Evolutionary conservation across 2,888 invertebrate genomes (phyloP).

Genomic region (Deilephila porcellus): DNA sequence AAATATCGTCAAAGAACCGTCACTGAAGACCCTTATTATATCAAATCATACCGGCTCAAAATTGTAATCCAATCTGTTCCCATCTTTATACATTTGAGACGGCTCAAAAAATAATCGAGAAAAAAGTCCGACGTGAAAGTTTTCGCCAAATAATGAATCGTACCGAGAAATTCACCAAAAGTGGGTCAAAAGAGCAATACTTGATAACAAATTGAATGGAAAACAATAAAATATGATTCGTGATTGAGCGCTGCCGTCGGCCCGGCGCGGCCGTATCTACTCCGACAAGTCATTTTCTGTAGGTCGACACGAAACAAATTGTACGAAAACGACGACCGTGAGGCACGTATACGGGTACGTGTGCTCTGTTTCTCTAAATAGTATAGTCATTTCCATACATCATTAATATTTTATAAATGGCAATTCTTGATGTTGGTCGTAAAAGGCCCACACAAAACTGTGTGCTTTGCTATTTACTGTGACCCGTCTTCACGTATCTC

Average conservation of each 20-base stretch:
- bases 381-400: too few species aligned
- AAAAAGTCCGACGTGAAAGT: slow-evolving; percentile 7
- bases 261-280: neutral
- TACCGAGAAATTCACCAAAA: slow-evolving; percentile 27
- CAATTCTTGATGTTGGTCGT: too few species aligned
- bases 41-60: neutral
- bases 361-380: too few species aligned
- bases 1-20: too few species aligned
- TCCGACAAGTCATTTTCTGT: slow-evolving; percentile 23
- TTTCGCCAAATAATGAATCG: slow-evolving; percentile 26
- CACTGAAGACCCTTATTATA: too few species aligned
- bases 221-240: slow-evolving; percentile 51
- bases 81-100: neutral
- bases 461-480: too few species aligned
- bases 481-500: too few species aligned
- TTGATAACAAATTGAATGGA: slow-evolving; percentile 37
- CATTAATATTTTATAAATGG: too few species aligned
- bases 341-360: too few species aligned
- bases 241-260: slow-evolving; percentile 41
- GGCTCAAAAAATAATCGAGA: neutral
- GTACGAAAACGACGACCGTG: neutral
- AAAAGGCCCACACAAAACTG: too few species aligned
- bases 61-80: neutral
- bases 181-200: slow-evolving; percentile 33
- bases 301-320: slow-evolving; percentile 26